Percentiles rank a stretch among this genome's conserved stretches.
These are phyloP conservation scores for Stenichneumon culpator DNA, from an alignment of 2,888 invertebrate genomes.

Conservation along the genomic window DNA sequence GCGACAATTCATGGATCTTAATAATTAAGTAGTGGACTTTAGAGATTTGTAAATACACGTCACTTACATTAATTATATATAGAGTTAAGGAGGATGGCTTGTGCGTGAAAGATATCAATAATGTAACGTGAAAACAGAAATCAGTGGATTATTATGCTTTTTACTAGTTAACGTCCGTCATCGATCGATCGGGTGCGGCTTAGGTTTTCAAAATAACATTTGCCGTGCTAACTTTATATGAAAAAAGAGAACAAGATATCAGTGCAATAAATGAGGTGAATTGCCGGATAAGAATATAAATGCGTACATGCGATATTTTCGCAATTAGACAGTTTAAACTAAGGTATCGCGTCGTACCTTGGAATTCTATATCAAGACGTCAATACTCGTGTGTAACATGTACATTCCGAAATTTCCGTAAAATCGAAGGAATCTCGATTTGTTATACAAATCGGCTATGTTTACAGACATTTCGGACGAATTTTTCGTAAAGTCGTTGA, in stretches of 20 bases:
- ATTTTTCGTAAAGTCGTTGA: not conserved
- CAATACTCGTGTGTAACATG: conserved; percentile 56
- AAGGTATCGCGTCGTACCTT: conserved; percentile 49
- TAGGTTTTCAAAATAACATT: conserved; percentile 24
- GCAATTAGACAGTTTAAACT: conserved; percentile 31
- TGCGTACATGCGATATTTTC: conserved; percentile 12
- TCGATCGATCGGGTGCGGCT: conserved; percentile 22
- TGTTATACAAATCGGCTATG: not conserved
- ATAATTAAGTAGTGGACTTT: conserved; percentile 54
- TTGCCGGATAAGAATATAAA: conserved; percentile 37
- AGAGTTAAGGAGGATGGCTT: conserved; percentile 47
- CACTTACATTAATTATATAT: conserved; percentile 31
- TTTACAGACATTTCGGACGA: not conserved
- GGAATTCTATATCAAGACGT: conserved; percentile 55
- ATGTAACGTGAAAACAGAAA: conserved; percentile 25
- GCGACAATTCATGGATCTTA: conserved; percentile 47
- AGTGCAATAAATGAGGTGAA: conserved; percentile 61
- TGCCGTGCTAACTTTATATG: conserved; percentile 40
- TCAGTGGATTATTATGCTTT: conserved; percentile 23
- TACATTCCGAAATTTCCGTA: conserved; percentile 39
- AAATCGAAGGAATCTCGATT: not conserved
- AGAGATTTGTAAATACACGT: conserved; percentile 69
- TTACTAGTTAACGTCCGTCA: conserved; percentile 20
- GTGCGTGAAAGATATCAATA: conserved; percentile 30
- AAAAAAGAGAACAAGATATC: conserved; percentile 38